Evolutionary conservation across 2,113 vertebrate genomes (phyloP).

Genomic region (Empidonax traillii): DNA sequence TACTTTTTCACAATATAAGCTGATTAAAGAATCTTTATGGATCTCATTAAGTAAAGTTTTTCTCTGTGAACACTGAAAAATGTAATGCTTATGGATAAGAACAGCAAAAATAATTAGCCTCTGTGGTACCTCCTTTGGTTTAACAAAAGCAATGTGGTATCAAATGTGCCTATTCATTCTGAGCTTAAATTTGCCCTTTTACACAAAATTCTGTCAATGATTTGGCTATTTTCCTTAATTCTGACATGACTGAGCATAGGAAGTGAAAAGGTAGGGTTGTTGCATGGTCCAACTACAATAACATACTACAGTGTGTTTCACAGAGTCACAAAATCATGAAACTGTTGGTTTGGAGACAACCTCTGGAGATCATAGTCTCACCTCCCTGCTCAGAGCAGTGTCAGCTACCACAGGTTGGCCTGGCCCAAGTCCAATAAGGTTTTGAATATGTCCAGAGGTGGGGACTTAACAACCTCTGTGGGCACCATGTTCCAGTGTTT

Average conservation of each 20-base stretch:
- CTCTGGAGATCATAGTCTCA: background rate
- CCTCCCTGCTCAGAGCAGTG: background rate
- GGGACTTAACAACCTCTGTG: background rate
- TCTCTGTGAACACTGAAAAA: slow-evolving; percentile 68
- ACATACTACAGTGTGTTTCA: background rate
- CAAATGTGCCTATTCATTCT: background rate
- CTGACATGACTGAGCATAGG: background rate
- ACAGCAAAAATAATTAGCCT: slow-evolving; percentile 69
- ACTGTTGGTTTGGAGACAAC: background rate
- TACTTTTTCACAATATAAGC: slow-evolving; percentile 73
- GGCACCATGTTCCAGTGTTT: background rate
- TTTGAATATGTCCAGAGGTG: background rate
- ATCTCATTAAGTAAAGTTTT: slow-evolving; percentile 73
- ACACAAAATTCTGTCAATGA: background rate
- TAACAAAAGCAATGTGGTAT: slow-evolving; percentile 32
- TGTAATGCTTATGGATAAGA: slow-evolving; percentile 65
- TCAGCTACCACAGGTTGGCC: background rate
- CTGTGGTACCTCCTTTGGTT: slow-evolving; percentile 50
- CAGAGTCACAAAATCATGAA: background rate
- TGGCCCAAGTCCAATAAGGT: background rate
- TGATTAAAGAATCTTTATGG: slow-evolving; percentile 81
- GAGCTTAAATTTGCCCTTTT: slow-evolving; percentile 14
- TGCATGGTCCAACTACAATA: background rate
- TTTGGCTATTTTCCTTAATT: background rate
- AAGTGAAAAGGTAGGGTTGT: background rate